Evolutionary conservation across 2,797 vertebrate species (phyloP), one percentile per base, ranked within the genome.

Genomic region (Sebastes jordani): DNA sequence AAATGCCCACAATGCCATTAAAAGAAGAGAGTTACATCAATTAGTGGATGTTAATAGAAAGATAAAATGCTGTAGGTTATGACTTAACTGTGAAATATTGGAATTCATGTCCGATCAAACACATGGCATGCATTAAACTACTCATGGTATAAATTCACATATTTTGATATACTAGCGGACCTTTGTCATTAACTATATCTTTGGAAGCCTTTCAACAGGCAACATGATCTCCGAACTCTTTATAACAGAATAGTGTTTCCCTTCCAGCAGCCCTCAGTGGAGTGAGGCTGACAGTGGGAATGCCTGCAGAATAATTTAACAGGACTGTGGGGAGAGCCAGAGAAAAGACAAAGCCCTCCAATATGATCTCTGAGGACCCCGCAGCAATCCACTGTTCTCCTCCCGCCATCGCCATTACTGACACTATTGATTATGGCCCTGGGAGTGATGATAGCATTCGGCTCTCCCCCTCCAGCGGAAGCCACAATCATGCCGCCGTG

Each of bases 401-500:
- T 87, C 82, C 81, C 36, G 64, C 91, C 89, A 87, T 60, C 23
- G 92, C 92, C 89, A 93, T 94, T 94, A 92, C 94, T 96, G 96
- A 96, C 96, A 96, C 96, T 95, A 94, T 93, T 86, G 94, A 97
- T 97, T 96, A 96, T 91, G 82, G 83, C 91, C 92, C 93, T 90
- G 91, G 92, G 94, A 96, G 94, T 96, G 96, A 97, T 97, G 95
- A 97, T 95, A 93, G 93, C 93, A 93, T 95, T 95, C 93, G 83
- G 88, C 91, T 93, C 92, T 83, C 54, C 90, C 93, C 93, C 95
- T 94, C 91, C 71, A 96, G 95, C 93, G 91, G 83, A 95, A 95
- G 94, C 94, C 91, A 91, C 94, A 96, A 95, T 96, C 95, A 94
- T 81, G 89, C 90, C 74, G 82, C 89, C 38, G 71, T 70, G 82